phyloP scores from a whole-genome alignment of 2,888 invertebrate genomes.

The Xestia xanthographa region DNA sequence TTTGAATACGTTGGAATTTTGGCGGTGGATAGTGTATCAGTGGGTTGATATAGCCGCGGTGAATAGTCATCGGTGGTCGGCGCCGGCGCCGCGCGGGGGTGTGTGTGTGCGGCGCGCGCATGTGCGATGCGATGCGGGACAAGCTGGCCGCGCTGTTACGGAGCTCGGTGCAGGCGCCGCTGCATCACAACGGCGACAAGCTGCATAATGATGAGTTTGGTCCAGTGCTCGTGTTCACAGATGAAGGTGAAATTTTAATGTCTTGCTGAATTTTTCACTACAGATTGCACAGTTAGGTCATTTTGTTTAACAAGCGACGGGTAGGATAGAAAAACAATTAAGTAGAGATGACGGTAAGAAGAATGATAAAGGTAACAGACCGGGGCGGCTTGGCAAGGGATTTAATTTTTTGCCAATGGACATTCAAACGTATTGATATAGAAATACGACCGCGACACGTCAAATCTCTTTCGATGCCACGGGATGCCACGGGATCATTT shows the following conservation, averaged over 20 bases:
- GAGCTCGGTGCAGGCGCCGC: slow-evolving; percentile 80
- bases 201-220: slow-evolving; percentile 81
- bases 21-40: slow-evolving; percentile 60
- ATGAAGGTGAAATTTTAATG: slow-evolving; percentile 79
- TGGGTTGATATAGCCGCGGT: slow-evolving; percentile 64
- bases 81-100: slow-evolving; percentile 73
- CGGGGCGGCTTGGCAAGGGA: no score
- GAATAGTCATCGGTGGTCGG: slow-evolving; percentile 77
- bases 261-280: background rate
- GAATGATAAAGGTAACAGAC: no score
- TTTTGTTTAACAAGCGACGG: background rate
- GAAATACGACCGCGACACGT: no score
- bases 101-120: slow-evolving; percentile 71
- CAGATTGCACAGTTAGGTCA: background rate
- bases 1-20: slow-evolving; percentile 68
- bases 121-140: slow-evolving; percentile 89
- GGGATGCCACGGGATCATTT: no score
- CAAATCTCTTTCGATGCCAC: no score
- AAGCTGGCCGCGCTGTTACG: slow-evolving; percentile 85
- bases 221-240: slow-evolving; percentile 82
- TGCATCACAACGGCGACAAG: slow-evolving; percentile 79
- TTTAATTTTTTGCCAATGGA: no score
- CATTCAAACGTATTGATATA: no score
- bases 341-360: background rate
- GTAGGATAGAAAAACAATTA: background rate